Conservation (phyloP, 2,888 invertebrate genomes). For the Xylota sylvarum region DNA sequence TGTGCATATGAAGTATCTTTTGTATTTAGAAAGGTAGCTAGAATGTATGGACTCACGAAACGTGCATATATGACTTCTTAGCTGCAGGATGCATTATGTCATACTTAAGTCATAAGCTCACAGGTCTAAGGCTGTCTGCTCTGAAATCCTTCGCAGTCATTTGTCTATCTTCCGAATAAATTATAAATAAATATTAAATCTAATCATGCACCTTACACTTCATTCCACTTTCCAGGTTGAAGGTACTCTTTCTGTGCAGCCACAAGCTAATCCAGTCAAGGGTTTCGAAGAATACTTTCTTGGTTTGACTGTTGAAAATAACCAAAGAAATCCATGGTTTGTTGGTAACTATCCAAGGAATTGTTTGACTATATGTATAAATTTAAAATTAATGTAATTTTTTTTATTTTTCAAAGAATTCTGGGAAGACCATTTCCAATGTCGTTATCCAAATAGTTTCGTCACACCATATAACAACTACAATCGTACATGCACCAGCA, state of each 20-base stretch:
- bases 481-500: constrained; percentile 90
- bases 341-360: constrained; percentile 88
- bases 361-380: background rate
- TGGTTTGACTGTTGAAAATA: constrained; percentile 92
- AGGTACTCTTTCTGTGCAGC: constrained; percentile 97
- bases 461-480: constrained; percentile 94
- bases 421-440: constrained; percentile 97
- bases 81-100: too few species aligned
- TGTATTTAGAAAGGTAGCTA: too few species aligned
- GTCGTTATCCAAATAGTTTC: constrained; percentile 92
- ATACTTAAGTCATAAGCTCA: too few species aligned
- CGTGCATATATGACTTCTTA: too few species aligned
- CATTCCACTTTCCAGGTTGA: constrained; percentile 86
- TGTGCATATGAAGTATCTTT: too few species aligned
- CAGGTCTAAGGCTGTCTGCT: too few species aligned
- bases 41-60: too few species aligned
- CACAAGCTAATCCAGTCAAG: constrained; percentile 94
- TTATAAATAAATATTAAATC: background rate
- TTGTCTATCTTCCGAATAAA: too few species aligned
- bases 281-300: constrained; percentile 96
- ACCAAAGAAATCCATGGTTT: constrained; percentile 98
- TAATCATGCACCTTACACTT: too few species aligned
- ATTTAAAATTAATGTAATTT: background rate
- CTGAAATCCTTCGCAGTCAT: too few species aligned
- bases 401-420: constrained; percentile 88